phyloP scores from a whole-genome alignment of 2,888 invertebrate species.

The Rambutsinella grinnellia region DNA sequence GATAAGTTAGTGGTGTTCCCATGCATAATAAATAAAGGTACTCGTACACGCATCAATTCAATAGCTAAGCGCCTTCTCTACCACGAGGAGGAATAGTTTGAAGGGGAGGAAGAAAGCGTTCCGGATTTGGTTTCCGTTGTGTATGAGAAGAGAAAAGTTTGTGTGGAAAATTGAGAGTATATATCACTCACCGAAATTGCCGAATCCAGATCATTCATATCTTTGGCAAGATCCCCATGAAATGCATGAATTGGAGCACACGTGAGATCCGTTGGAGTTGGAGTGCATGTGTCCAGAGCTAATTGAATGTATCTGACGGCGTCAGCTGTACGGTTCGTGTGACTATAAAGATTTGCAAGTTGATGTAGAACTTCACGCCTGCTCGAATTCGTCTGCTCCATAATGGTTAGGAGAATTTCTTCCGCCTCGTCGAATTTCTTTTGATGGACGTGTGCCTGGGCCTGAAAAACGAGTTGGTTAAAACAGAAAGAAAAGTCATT shows the following conservation, averaged over 20 bases:
- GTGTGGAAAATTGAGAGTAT: too few relatives aligned
- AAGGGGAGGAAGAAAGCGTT: too few relatives aligned
- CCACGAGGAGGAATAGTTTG: too few relatives aligned
- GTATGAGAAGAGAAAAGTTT: too few relatives aligned
- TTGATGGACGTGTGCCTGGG: slow-evolving; percentile 65
- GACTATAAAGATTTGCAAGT: slow-evolving; percentile 65
- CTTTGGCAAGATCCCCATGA: slow-evolving; percentile 66
- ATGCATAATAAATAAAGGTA: slow-evolving; percentile 48
- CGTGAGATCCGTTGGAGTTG: slow-evolving; percentile 56
- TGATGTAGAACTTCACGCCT: slow-evolving; percentile 65
- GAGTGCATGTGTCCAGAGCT: slow-evolving; percentile 63
- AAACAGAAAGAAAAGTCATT: slow-evolving; percentile 42
- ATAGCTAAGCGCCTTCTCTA: too few relatives aligned
- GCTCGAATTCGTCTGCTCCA: slow-evolving; percentile 63
- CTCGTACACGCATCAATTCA: too few relatives aligned
- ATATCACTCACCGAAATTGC: slow-evolving; percentile 60
- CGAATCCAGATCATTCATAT: slow-evolving; percentile 64
- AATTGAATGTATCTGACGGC: slow-evolving; percentile 64
- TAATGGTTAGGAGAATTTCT: slow-evolving; percentile 61
- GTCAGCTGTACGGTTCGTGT: slow-evolving; percentile 65
- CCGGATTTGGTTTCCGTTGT: too few relatives aligned
- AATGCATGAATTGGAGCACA: slow-evolving; percentile 65
- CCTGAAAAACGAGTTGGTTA: slow-evolving; percentile 51
- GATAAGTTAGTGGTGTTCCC: slow-evolving; percentile 40
- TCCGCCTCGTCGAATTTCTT: slow-evolving; percentile 65